Evolutionary conservation across 2,888 invertebrate genomes (phyloP).

Genomic region (Drosophila anomalata): DNA sequence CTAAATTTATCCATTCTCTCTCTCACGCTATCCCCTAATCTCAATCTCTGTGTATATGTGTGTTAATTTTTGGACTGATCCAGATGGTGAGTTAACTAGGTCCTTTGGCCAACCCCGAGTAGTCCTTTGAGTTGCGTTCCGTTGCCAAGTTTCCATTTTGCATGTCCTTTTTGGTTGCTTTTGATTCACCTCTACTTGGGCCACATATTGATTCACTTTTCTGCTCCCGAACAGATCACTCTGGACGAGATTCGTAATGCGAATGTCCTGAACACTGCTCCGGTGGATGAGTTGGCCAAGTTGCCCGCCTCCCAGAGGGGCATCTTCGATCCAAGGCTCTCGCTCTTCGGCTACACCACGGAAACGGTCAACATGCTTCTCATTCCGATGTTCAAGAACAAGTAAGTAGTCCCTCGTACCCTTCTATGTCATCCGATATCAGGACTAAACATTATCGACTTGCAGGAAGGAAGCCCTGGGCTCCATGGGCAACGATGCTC

Average conservation of each 20-base stretch:
- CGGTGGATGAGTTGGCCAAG: conserved; percentile 51
- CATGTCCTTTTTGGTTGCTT: conserved; percentile 23
- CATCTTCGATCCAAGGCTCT: conserved; percentile 91
- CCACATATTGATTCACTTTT: not conserved
- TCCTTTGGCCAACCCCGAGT: conserved; percentile 24
- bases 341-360: conserved; percentile 96
- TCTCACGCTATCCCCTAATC: conserved; percentile 57
- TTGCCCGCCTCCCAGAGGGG: conserved; percentile 84
- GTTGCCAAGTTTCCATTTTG: conserved; percentile 30
- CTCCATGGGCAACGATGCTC: conserved; percentile 99
- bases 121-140: conserved; percentile 37
- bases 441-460: not conserved
- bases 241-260: conserved; percentile 91
- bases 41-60: conserved; percentile 34
- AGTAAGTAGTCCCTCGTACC: conserved; percentile 86
- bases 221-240: conserved; percentile 86
- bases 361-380: conserved; percentile 97
- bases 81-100: conserved; percentile 74
- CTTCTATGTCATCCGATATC: no score
- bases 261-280: conserved; percentile 83
- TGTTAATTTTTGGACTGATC: conserved; percentile 52
- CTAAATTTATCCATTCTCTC: conserved; percentile 64
- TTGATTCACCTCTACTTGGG: no score
- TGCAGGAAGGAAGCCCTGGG: conserved; percentile 97
- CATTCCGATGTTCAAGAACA: conserved; percentile 97